Conservation (phyloP, 1,140 invertebrate genomes). For the Panagrolaimus sp. region DNA sequence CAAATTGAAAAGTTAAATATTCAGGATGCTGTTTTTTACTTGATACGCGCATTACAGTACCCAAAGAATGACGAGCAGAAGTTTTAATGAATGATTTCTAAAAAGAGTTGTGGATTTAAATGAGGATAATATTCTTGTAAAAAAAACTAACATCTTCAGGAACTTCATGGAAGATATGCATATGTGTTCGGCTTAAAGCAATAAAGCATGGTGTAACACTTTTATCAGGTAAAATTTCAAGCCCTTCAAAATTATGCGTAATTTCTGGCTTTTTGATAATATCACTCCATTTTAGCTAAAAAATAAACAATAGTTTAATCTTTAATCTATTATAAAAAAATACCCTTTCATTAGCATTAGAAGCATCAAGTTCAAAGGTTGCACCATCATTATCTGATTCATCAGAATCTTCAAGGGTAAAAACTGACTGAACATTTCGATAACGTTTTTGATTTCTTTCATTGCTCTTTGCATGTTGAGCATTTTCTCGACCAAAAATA, state of each 20-base stretch:
- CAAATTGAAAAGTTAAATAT: conserved; percentile 74
- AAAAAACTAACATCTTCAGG: conserved; percentile 14
- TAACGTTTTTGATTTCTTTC: conserved; percentile 80
- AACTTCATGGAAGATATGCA: conserved; percentile 38
- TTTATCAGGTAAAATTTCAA: conserved; percentile 25
- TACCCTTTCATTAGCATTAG: neutral
- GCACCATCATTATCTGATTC: conserved; percentile 31
- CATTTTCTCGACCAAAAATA: conserved; percentile 15
- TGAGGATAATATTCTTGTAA: no score
- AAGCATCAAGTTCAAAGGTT: neutral
- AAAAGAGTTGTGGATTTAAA: conserved; percentile 8
- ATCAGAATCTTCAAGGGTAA: conserved; percentile 68
- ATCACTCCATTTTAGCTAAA: conserved; percentile 45
- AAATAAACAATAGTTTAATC: neutral
- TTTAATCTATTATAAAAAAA: no score
- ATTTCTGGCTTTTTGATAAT: conserved; percentile 39
- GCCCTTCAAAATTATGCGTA: conserved; percentile 36
- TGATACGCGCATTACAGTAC: conserved; percentile 92
- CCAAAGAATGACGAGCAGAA: conserved; percentile 74
- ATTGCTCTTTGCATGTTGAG: conserved; percentile 71
- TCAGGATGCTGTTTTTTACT: conserved; percentile 86
- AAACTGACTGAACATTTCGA: conserved; percentile 80
- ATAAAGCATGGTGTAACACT: conserved; percentile 35
- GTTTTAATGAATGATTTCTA: conserved; percentile 72
- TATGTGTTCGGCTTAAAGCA: conserved; percentile 35